phyloP scores from a whole-genome alignment of 2,888 invertebrate species.

The Rhimphoctona megacephalus region DNA sequence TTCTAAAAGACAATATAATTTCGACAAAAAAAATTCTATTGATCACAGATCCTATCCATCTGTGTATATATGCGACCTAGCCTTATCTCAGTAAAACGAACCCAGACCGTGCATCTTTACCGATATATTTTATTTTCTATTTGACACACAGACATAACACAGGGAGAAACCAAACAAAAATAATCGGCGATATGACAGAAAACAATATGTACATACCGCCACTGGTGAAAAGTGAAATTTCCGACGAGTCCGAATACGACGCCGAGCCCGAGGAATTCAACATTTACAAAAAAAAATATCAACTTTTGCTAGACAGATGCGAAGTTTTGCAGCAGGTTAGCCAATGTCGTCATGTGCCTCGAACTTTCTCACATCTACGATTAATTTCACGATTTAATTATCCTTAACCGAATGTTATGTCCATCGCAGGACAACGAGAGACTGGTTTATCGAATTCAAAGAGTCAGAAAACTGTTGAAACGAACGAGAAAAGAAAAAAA shows the following conservation, averaged over 20 bases:
- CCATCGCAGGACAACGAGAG: conserved; percentile 89
- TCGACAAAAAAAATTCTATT: not conserved
- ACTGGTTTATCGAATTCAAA: conserved; percentile 89
- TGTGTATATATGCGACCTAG: not conserved
- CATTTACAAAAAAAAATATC: conserved; percentile 91
- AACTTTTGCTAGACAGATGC: conserved; percentile 90
- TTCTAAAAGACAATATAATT: not conserved
- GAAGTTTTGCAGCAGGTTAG: conserved; percentile 89
- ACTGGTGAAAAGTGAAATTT: conserved; percentile 81
- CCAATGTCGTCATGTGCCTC: not conserved
- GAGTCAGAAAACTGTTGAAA: conserved; percentile 89
- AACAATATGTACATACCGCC: conserved; percentile 63
- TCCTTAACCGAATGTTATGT: conserved; percentile 2
- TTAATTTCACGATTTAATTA: not conserved
- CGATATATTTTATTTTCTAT: conserved; percentile 3
- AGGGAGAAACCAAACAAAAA: not conserved
- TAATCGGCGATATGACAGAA: conserved; percentile 51
- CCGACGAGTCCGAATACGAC: conserved; percentile 88
- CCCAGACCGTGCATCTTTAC: not conserved
- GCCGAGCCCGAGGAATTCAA: conserved; percentile 87
- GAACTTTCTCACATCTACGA: not conserved
- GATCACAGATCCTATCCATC: not conserved
- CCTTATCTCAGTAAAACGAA: not conserved
- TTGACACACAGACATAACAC: not conserved
- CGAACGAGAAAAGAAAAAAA: conserved; percentile 89